Evolutionary conservation across 2,888 invertebrate species (phyloP), one percentile per base, ranked within the genome.

Genomic region (Embidobia sp.): DNA sequence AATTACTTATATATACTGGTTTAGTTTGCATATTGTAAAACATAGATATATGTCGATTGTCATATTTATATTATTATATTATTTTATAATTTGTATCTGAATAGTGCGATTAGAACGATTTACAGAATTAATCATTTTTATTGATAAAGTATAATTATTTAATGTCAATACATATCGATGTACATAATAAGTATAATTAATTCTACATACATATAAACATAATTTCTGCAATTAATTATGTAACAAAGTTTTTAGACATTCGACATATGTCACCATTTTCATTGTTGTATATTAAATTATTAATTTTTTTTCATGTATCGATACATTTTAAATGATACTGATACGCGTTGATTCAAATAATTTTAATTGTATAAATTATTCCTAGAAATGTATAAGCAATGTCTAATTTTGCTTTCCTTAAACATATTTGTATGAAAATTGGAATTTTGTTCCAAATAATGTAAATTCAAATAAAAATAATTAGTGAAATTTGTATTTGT

Each of bases 21-120:
- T 49, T 31, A 13, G 16, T 37, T 26, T 29, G 18, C 15, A 19
- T 40, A 49, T 27, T 27, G 8, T 15, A 18, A 22, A 49, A 1
- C 1, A 33, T 13, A n/a, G 48, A 33, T 64, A 51, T 64, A 64
- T 64, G 40, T 64, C 51, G 64, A 64, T 42, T 51, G 51, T 37
- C 19, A 35, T 11, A 27, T 29, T 42, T 11, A 22, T 40, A 11
- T 19, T 8, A 19, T 8, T 10, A 10, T 29, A 29, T 26, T 3
- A 31, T n/a, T n/a, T 19, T 15, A 33, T 13, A 51, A 51, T 33
- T 11, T 33, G 18, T 33, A 35, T 4, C 27, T 27, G 27, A 27
- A 8, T 27, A 27, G n/a, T n/a, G n/a, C n/a, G n/a, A n/a, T n/a
- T 27, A 27, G 3, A 6, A 27, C 6, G 27, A 27, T 35, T 4